Base-by-base conservation (phyloP, 2,797 vertebrate genomes). In the Varecia variegata region DNA sequence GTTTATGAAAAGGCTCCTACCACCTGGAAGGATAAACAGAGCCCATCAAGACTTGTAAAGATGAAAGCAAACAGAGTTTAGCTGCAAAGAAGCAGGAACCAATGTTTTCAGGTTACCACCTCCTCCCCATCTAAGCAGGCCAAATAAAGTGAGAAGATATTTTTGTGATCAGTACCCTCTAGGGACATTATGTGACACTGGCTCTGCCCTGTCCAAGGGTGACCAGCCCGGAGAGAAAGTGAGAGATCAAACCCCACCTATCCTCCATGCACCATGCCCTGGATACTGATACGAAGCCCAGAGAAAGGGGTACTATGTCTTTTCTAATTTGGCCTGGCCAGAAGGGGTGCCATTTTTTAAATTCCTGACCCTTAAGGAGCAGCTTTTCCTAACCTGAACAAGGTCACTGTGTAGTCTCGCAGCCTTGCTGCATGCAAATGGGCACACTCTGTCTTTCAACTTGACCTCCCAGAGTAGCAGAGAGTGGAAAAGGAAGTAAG, bases 111-210 rank as follows among this genome's bases (percentile, higher is more conserved):
- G 52, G 58, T 23, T 27, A 35, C 13, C 56, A 21, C 40, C n/a
- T 74, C 14, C 21, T 18, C 8, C 5, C 2, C 3, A 15, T 40
- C 25, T 38, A 40, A 80, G 56, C 17, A 58, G 80, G 1, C 68
- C 43, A 70, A 10, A 5, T 0, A 1, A n/a, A 54, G 58, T 8
- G 20, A 21, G 60, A 56, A 12, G 45, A 56, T 25, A 40, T 50
- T 18, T 7, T 7, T 10, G 2, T 32, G 35, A 38, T 32, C 52
- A 2, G 38, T 11, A 32, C 54, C 54, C 21, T 30, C 76, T 5
- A 32, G 62, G 38, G 70, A 12, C 14, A 3, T 3, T 1, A 15
- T 2, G 0, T 18, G 7, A 6, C 0, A 11, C 58, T 38, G 38
- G 12, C 10, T 18, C 7, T 43, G 35, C 65, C 83, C 62, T 40